phyloP scores from a whole-genome alignment of 2,113 vertebrate species.

The Fregetta grallaria region DNA sequence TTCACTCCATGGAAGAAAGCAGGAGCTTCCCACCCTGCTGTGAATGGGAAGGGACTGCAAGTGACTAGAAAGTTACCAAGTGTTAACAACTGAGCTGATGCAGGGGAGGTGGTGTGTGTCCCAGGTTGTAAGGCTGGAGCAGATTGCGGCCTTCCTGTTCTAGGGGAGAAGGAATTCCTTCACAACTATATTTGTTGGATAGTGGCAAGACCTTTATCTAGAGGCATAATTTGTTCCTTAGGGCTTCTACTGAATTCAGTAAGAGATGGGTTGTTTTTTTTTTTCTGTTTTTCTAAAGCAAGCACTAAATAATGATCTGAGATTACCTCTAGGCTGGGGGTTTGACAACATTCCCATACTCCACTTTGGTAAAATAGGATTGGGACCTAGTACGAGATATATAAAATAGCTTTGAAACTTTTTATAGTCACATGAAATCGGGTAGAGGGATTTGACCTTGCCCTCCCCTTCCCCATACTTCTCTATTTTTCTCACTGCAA shows the following conservation, averaged over 20 bases:
- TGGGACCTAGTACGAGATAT: not conserved
- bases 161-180: not conserved
- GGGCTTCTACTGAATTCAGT: not conserved
- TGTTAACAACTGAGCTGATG: not conserved
- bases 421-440: not conserved
- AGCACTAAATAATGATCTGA: not conserved
- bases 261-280: not conserved
- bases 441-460: not conserved
- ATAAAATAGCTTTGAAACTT: not conserved
- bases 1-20: not conserved
- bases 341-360: not conserved
- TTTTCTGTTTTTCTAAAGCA: not conserved
- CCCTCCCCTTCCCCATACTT: not conserved
- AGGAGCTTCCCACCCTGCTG: not conserved
- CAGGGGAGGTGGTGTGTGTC: not conserved
- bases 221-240: not conserved
- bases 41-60: not conserved
- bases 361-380: not conserved
- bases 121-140: not conserved
- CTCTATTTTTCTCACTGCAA: not conserved
- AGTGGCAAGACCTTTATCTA: not conserved
- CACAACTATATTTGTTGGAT: not conserved
- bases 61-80: not conserved
- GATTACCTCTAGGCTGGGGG: not conserved
- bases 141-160: constrained; percentile 2